Percentiles rank a stretch among this genome's conserved stretches.
Conservation (phyloP, 1,140 invertebrate genomes). For the Neodiprion fabricii region DNA sequence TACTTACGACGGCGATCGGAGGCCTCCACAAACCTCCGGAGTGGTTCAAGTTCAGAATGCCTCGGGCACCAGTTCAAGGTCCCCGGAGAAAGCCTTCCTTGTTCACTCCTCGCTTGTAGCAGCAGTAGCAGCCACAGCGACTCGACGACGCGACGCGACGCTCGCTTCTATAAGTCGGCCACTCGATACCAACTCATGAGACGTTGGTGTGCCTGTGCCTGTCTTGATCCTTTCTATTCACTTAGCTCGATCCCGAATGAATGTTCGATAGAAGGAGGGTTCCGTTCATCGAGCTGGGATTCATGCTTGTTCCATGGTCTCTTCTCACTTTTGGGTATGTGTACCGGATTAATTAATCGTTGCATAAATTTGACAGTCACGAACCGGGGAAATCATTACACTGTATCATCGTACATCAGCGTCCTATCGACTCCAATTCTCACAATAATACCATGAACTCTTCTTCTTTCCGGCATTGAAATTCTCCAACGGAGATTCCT, state of each 20-base stretch:
- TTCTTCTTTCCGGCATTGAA: no score
- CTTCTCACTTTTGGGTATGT: no score
- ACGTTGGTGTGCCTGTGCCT: neutral
- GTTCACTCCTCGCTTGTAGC: slow-evolving; percentile 27
- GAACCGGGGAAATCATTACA: no score
- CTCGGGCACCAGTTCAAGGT: slow-evolving; percentile 48
- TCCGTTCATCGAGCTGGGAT: no score
- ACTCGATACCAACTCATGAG: neutral
- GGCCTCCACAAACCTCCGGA: slow-evolving; percentile 24
- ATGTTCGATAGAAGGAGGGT: no score
- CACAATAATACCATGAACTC: no score
- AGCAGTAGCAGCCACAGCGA: neutral
- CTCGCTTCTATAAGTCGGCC: neutral
- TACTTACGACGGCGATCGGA: neutral
- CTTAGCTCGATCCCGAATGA: neutral
- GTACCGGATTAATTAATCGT: no score
- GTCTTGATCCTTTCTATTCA: neutral
- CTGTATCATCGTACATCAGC: no score
- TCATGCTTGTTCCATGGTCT: no score
- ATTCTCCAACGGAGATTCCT: no score
- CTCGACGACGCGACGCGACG: neutral
- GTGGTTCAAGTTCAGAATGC: slow-evolving; percentile 58
- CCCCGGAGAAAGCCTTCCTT: slow-evolving; percentile 48
- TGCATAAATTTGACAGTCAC: no score
- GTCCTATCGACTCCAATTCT: no score